Conservation (phyloP, 2,113 vertebrate genomes). For the Corydoras maculifer region DNA sequence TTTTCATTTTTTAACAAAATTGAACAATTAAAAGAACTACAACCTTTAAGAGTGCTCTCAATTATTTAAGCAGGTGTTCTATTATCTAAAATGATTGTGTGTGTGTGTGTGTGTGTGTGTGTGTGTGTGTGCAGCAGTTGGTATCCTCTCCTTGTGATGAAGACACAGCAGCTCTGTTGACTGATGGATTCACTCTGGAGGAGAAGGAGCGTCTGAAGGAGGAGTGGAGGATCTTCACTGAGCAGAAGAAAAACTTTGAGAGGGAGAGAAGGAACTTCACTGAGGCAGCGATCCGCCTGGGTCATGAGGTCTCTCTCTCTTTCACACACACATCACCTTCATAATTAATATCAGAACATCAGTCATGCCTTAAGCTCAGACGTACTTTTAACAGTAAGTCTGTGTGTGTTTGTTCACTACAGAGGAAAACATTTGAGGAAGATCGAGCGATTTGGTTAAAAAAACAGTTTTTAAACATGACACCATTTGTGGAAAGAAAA, state of each 20-base stretch:
- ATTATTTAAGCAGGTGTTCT: too few species aligned
- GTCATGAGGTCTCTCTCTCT: constrained; percentile 72
- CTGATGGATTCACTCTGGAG: constrained; percentile 88
- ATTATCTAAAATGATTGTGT: background rate
- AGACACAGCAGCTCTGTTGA: constrained; percentile 79
- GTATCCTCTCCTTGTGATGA: constrained; percentile 80
- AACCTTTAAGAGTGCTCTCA: too few species aligned
- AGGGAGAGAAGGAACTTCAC: constrained; percentile 89
- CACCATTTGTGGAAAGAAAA: constrained; percentile 76
- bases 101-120: constrained; percentile 2
- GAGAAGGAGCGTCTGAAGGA: constrained; percentile 91
- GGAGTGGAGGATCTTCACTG: constrained; percentile 87
- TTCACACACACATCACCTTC: background rate
- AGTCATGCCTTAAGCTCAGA: background rate
- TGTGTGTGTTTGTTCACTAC: constrained; percentile 16
- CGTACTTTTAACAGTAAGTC: background rate
- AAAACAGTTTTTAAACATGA: constrained; percentile 92
- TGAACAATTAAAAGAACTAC: too few species aligned
- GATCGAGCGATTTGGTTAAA: constrained; percentile 87
- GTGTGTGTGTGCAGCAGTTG: constrained; percentile 68
- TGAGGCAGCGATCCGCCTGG: constrained; percentile 90
- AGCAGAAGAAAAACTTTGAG: constrained; percentile 93
- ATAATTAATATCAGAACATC: background rate
- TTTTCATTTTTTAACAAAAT: too few species aligned
- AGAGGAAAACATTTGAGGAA: constrained; percentile 91